Conservation (phyloP, 2,113 vertebrate species). For the Epinephelus fuscoguttatus region DNA sequence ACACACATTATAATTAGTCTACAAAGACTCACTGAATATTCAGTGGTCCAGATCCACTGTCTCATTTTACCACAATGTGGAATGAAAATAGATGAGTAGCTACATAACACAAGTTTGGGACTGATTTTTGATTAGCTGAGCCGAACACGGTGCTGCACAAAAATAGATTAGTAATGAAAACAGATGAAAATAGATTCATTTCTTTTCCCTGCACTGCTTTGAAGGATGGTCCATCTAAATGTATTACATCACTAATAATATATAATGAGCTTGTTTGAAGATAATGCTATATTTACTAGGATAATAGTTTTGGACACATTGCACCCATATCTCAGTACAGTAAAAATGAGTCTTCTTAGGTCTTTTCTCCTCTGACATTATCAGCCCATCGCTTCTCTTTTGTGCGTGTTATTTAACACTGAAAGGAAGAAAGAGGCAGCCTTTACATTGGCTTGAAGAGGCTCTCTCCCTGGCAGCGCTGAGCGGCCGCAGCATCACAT, state of each 20-base stretch:
- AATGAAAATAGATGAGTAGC: constrained; percentile 69
- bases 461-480: constrained; percentile 12
- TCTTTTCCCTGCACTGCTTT: constrained; percentile 51
- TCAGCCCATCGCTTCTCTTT: constrained; percentile 7
- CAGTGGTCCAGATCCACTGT: constrained; percentile 76
- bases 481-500: constrained; percentile 22
- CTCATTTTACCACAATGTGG: constrained; percentile 66
- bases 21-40: constrained; percentile 82
- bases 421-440: not conserved
- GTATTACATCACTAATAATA: constrained; percentile 51
- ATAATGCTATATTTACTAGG: constrained; percentile 47
- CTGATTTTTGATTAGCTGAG: constrained; percentile 63
- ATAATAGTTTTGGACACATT: constrained; percentile 28
- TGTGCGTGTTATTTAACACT: constrained; percentile 17
- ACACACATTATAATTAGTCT: constrained; percentile 80
- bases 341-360: constrained; percentile 16
- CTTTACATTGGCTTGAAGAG: constrained; percentile 7
- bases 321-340: constrained; percentile 12
- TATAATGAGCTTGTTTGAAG: constrained; percentile 58
- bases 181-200: constrained; percentile 47
- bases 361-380: constrained; percentile 25
- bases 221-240: constrained; percentile 55
- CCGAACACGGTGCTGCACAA: constrained; percentile 27
- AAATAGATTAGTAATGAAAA: constrained; percentile 60
- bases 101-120: constrained; percentile 58